Conservation (phyloP, 1,140 invertebrate species). For the Bombus waltoni region DNA sequence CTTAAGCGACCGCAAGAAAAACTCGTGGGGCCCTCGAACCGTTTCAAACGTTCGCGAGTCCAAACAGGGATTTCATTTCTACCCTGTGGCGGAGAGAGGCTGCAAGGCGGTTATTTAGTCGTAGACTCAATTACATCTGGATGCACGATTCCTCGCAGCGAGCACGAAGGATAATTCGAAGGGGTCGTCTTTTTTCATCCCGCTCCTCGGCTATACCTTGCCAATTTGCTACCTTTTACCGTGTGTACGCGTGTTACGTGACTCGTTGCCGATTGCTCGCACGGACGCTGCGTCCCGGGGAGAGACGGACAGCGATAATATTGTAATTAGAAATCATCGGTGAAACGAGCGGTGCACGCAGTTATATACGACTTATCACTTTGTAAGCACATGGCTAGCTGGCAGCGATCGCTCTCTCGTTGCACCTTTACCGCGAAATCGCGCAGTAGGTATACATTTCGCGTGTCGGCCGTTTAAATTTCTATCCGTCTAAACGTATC, state of each 20-base stretch:
- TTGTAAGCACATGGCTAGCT: slow-evolving; percentile 8
- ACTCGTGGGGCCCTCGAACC: neutral
- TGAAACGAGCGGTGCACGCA: slow-evolving; percentile 18
- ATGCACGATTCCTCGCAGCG: slow-evolving; percentile 55
- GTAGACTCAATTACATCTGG: slow-evolving; percentile 50
- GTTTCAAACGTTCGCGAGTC: slow-evolving; percentile 3
- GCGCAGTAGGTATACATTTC: neutral
- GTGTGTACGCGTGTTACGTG: slow-evolving; percentile 55
- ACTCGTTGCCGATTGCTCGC: slow-evolving; percentile 8
- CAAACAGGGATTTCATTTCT: slow-evolving; percentile 56
- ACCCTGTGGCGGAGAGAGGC: slow-evolving; percentile 18
- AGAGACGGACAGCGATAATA: neutral
- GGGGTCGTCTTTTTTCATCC: slow-evolving; percentile 14
- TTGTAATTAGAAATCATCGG: slow-evolving; percentile 48
- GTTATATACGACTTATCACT: slow-evolving; percentile 26
- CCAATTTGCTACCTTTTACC: slow-evolving; percentile 45
- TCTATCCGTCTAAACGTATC: neutral
- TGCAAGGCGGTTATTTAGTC: slow-evolving; percentile 49
- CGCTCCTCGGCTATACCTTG: neutral
- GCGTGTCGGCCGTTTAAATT: neutral
- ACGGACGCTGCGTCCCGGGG: neutral
- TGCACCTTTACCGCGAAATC: neutral
- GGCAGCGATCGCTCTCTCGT: neutral
- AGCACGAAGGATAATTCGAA: slow-evolving; percentile 53
- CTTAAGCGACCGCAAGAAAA: slow-evolving; percentile 47